Evolutionary conservation across 2,113 vertebrate genomes (phyloP).

Genomic region (Bubo bubo): DNA sequence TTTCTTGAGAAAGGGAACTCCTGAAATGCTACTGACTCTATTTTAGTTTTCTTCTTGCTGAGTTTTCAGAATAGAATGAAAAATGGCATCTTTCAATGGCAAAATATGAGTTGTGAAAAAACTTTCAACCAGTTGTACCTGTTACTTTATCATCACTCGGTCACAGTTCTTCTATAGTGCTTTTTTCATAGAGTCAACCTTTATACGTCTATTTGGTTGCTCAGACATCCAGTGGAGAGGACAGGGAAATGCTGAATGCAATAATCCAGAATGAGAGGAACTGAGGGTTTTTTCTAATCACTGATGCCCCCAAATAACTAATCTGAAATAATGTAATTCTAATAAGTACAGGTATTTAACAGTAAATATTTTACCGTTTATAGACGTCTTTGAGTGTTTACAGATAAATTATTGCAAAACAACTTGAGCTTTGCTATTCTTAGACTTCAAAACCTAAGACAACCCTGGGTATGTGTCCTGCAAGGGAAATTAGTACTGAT

Average conservation of each 20-base stretch:
- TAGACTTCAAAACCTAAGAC: not conserved
- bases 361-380: not conserved
- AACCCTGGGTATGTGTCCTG: not conserved
- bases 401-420: not conserved
- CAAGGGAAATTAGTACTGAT: not conserved
- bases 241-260: not conserved
- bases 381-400: not conserved
- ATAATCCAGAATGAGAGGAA: not conserved
- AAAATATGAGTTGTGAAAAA: not conserved
- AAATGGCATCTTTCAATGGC: not conserved
- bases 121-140: not conserved
- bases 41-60: not conserved
- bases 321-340: not conserved
- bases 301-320: not conserved
- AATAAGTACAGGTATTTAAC: not conserved
- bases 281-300: too few relatives aligned
- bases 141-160: not conserved
- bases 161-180: not conserved
- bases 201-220: not conserved
- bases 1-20: not conserved
- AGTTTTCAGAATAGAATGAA: not conserved
- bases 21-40: not conserved
- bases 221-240: not conserved
- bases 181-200: not conserved
- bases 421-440: not conserved